These are phyloP conservation scores for Camponotus fellah DNA, from an alignment of 2,888 invertebrate genomes.

Conservation along the genomic window DNA sequence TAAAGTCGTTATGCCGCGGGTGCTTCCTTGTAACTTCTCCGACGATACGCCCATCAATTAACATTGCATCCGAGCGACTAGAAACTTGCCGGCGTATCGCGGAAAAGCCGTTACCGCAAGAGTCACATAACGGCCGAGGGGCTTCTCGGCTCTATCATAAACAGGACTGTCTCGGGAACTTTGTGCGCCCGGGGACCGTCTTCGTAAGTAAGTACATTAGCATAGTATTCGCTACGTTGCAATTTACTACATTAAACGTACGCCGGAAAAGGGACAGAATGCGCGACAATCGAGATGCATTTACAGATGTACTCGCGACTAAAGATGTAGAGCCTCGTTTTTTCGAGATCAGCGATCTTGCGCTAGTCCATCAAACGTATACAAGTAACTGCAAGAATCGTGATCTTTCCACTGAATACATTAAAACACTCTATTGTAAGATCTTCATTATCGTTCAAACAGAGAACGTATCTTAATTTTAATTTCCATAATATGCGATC, in stretches of 20 bases:
- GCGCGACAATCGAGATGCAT: constrained; percentile 9
- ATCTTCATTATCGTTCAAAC: not conserved
- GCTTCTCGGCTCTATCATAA: constrained; percentile 67
- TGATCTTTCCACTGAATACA: not conserved
- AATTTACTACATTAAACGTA: constrained; percentile 78
- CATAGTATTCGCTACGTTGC: constrained; percentile 78
- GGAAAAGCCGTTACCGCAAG: constrained; percentile 41
- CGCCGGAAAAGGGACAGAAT: constrained; percentile 42
- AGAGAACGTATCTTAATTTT: not conserved
- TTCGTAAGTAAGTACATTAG: constrained; percentile 79
- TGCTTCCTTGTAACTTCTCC: constrained; percentile 42
- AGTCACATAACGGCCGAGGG: constrained; percentile 59
- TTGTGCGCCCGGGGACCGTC: constrained; percentile 76
- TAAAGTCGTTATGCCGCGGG: constrained; percentile 28
- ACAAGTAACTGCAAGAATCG: not conserved
- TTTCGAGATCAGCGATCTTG: constrained; percentile 50
- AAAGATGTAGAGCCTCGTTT: not conserved
- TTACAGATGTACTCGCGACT: constrained; percentile 13
- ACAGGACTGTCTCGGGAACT: constrained; percentile 76
- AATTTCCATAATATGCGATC: not conserved
- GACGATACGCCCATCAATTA: constrained; percentile 54
- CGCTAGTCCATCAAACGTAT: constrained; percentile 33
- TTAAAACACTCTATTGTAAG: not conserved
- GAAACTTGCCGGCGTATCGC: constrained; percentile 44
- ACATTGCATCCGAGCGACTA: constrained; percentile 53